A percentile compares a stretch with the other conserved stretches of the same genome.
Conservation (phyloP, 2,113 vertebrate genomes). For the Micronycteris hirsuta region DNA sequence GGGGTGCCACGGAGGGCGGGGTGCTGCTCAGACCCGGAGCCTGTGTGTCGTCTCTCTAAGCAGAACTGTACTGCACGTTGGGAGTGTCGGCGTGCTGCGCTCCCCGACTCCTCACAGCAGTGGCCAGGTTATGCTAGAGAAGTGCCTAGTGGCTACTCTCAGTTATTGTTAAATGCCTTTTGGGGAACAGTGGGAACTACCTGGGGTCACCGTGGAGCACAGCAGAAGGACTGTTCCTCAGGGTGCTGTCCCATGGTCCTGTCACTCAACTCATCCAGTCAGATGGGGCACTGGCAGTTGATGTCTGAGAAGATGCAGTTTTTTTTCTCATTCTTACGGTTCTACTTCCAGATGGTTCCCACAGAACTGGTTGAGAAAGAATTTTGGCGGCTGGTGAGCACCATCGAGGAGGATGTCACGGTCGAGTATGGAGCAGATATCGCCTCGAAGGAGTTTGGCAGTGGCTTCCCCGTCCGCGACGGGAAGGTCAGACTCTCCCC, state of each 20-base stretch:
- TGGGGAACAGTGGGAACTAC: background rate
- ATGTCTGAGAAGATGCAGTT: background rate
- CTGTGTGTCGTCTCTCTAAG: background rate
- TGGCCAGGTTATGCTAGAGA: background rate
- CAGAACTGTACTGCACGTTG: background rate
- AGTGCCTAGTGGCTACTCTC: background rate
- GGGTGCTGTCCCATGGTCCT: background rate
- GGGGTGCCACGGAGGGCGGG: background rate
- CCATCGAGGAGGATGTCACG: conserved; percentile 97
- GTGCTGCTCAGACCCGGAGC: background rate
- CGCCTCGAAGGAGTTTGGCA: conserved; percentile 97
- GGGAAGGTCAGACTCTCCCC: conserved; percentile 91
- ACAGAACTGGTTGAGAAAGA: conserved; percentile 98
- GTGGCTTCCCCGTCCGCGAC: conserved; percentile 94
- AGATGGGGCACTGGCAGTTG: background rate
- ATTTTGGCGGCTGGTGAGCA: conserved; percentile 97
- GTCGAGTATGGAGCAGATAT: conserved; percentile 99
- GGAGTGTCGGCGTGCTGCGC: background rate
- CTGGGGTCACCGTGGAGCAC: background rate
- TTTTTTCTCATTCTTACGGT: background rate
- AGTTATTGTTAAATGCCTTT: background rate
- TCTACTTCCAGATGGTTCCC: conserved; percentile 91
- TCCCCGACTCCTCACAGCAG: background rate
- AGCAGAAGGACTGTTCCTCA: background rate
- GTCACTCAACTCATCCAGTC: background rate